Evolutionary conservation across 2,888 invertebrate species (phyloP), one percentile per base, ranked within the genome.

Genomic region (Orthonevra nobilis): DNA sequence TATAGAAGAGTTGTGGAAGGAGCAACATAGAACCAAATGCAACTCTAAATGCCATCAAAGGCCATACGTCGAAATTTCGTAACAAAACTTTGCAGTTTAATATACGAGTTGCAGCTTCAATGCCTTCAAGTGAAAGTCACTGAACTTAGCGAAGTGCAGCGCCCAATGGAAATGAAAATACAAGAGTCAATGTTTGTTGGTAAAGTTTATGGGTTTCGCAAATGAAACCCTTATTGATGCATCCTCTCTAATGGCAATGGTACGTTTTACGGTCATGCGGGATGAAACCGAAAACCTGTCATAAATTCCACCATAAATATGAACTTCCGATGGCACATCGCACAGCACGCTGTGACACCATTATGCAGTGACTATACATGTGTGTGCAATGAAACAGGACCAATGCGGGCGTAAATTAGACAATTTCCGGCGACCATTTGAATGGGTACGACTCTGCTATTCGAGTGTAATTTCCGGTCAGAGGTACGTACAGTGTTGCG

Each of bases 401-500:
- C 42, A 23, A 42, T 52, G 64, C 42, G 38, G 26, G 42, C 30
- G 52, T 64, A 64, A 64, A 64, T 64, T 64, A 64, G 64, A 52
- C 64, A 52, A 64, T 64, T 42, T 64, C 64, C 64, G 64, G 64
- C 17, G 15, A 63, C 9, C 0, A 5, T 3, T 9, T 10, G n/a
- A 6, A 10, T n/a, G 20, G 14, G 20, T 50, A 10, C 17, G n/a
- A 28, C 23, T 38, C 2, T 26, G 36, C 36, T 19, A 42, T 40
- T 52, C 50, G 52, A 64, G 23, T 64, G 52, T 42, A 64, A 64
- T 52, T 64, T 64, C 64, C 64, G 64, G 52, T 64, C 52, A 42
- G n/a, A n/a, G 52, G 52, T 52, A 64, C 42, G 32, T 52, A 30
- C 23, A 50, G 14, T 20, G 50, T 38, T 30, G 12, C 38, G 61